Base-by-base conservation (phyloP, 2,888 invertebrate species). In the Ormyrus labotus region DNA sequence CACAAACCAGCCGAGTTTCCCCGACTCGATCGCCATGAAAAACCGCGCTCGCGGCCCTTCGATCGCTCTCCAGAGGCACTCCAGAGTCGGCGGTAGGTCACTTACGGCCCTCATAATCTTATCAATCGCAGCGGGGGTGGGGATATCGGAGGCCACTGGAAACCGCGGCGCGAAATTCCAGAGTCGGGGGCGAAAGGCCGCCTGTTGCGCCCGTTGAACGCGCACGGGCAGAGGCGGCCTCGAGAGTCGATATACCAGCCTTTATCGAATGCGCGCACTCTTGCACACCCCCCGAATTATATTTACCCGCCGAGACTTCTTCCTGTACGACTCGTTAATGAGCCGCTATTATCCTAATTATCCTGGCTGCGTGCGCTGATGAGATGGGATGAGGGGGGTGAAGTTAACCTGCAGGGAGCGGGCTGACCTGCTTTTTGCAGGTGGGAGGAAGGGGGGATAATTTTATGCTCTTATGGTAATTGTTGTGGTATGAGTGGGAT, bases 291-390 rank as follows among this genome's bases (percentile, higher is more conserved):
- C 4, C 34, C 4, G 34, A 34, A 34, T 34, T 34, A 34, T 34
- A 34, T 34, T 34, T 34, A 34, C 34, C 34, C 34, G 34, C 11
- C 55, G 47, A 68, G 63, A 47, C 45, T 50, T 7, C 4, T 2
- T 69, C n/a, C 34, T 71, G 13, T 13, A 45, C 51, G 51, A 58
- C 51, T 51, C 50, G 34, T 60, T 72, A 72, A 72, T 72, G 53
- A 55, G 53, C 63, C 53, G 11, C 45, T 10, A 63, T 72, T 63
- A 63, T 61, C 60, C 47, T 63, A 13, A 72, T 63, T 63, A 63
- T 45, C 11, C n/a, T 51, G 11, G 19, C 51, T 51, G 34, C 51
- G 48, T 34, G 34, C 3, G 34, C 34, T 4, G 34, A 34, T 34
- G 34, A 34, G 34, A 34, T 4, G 34, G 34, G 34, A 3, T 34